Evolutionary conservation across 2,113 vertebrate genomes (phyloP), one percentile per base, ranked within the genome.

Genomic region (Noctilio leporinus): DNA sequence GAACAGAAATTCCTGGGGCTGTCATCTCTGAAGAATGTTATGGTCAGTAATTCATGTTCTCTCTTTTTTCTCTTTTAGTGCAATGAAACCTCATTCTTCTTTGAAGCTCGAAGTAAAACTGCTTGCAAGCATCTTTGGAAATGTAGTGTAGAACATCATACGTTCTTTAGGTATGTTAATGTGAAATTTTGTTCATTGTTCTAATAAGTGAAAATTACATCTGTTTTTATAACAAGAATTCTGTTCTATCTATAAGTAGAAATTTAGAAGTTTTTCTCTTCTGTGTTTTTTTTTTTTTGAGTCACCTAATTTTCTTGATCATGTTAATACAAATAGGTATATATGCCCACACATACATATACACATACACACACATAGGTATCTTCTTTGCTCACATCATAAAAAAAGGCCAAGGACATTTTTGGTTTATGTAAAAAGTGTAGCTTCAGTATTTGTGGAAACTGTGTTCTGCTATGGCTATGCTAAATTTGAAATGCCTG

Each of bases 91-190:
- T 99, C 99, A 0, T 99, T 99, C 97, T 99, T 99, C 97, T 99
- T 99, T 96, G 99, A 99, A 96, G 98, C 98, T 30, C 97, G 97
- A 59, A 99, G 98, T 97, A 99, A 99, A 96, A 96, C 95, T 15
- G 98, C 98, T 30, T 99, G 99, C 97, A 99, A 99, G 96, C 98
- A 99, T 97, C 98, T 99, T 83, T 99, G 99, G 99, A 99, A 99
- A 78, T 99, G 99, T 94, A 99, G 99, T 85, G 99, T 99, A 16
- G 99, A 99, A 49, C 98, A 99, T 96, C 99, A 99, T 49, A 98
- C 98, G 0, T 99, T 99, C 97, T 99, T 99, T 98, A 99, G 99
- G 99, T 99, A 95, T 49, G 93, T 95, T 88, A 10, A 12, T 47
- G 17, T 67, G 81, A 43, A 49, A 10, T 73, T 97, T 95, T n/a